A percentile compares a stretch with the other conserved stretches of the same genome.
These are phyloP conservation scores for Myotis pilosus DNA, from an alignment of 2,797 vertebrate genomes.

Conservation along the genomic window DNA sequence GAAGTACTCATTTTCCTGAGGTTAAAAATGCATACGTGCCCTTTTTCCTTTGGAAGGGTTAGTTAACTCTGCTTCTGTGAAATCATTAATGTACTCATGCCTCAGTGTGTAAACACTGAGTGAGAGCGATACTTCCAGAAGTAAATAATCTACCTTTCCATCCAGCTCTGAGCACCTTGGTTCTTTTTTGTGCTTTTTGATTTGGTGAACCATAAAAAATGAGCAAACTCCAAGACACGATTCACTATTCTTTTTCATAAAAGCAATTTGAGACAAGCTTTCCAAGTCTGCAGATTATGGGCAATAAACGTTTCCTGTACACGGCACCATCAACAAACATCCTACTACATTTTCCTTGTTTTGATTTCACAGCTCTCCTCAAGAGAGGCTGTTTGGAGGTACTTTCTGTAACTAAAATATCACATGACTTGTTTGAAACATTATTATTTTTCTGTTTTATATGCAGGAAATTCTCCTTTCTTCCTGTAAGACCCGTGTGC, in stretches of 20 bases:
- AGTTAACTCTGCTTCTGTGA: background rate
- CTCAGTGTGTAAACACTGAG: background rate
- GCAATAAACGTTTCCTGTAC: background rate
- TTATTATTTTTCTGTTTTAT: background rate
- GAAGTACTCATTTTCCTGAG: background rate
- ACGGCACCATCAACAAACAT: background rate
- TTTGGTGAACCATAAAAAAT: background rate
- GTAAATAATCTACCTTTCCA: background rate
- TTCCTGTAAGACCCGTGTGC: background rate
- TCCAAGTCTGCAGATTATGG: background rate
- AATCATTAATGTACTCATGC: background rate
- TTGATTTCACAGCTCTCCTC: background rate
- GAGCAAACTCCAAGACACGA: background rate
- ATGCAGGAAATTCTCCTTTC: background rate
- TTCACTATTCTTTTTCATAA: constrained; percentile 30
- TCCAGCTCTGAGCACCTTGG: background rate
- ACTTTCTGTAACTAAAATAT: constrained; percentile 23
- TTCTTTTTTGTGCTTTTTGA: constrained; percentile 22
- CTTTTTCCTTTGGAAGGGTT: background rate
- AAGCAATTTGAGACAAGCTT: background rate
- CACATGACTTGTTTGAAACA: constrained; percentile 15
- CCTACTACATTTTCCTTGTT: background rate
- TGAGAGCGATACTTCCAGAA: background rate
- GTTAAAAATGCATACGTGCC: background rate
- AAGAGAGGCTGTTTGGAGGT: background rate